Base-by-base conservation (phyloP, 2,888 invertebrate species). In the Trypoxylon attenuatum region DNA sequence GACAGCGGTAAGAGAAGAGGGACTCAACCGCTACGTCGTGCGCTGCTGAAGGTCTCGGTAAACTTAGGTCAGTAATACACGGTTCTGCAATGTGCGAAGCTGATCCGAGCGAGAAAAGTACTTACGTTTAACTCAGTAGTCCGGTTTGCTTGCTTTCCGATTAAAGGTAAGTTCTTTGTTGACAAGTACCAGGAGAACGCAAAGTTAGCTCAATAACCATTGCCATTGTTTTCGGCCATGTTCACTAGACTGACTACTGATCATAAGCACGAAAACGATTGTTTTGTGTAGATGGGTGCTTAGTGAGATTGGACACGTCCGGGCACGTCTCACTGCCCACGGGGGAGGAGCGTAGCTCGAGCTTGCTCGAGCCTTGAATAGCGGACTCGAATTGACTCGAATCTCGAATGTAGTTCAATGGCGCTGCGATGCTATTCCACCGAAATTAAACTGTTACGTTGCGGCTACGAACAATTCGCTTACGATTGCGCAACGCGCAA, bases 151-250 rank as follows among this genome's bases (percentile, higher is more conserved):
- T 61, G 47, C 55, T 71, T 45, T 51, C 69, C 63, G 54, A 75
- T 77, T 69, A 76, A 54, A 54, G 51, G 61, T 63, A 69, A 71
- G 61, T 71, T 74, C 67, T 82, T 80, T 83, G 81, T 82, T 82
- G 82, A 83, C 82, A 83, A 82, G 68, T 77, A 57, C 47, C 45
- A 50, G 54, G 62, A 63, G 68, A 76, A 73, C 66, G 59, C 68
- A 78, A 70, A 73, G 69, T 74, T 73, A 64, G 69, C 73, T 82
- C 78, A 82, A 79, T 70, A 74, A 81, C 64, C 67, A 81, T 70
- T 78, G 78, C 81, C 78, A 83, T 82, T 82, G 82, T 82, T 81
- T 78, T 79, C 82, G 74, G 79, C 83, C 82, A 83, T 83, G 77
- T 83, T 83, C 81, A 77, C 78, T 80, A 76, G 77, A 82, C 81